Evolutionary conservation across 23 tunicate species (phyloP).

Genomic region (Trididemnum miniatum): DNA sequence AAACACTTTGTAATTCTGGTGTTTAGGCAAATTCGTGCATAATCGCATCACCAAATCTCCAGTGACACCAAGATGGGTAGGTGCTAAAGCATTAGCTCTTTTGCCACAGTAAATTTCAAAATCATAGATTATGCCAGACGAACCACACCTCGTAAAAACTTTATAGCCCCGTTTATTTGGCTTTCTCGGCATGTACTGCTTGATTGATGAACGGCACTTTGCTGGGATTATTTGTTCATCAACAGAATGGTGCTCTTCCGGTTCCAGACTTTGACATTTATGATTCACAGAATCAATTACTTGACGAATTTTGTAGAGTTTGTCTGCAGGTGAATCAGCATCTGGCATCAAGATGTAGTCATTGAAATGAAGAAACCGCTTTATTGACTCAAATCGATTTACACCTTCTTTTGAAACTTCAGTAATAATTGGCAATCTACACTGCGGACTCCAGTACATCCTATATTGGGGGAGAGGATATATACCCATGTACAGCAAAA

Average conservation of each 20-base stretch:
- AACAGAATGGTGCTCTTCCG: slow-evolving; percentile 10
- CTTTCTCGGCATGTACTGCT: slow-evolving; percentile 25
- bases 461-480: background rate
- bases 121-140: slow-evolving; percentile 21
- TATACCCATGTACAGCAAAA: slow-evolving; percentile 11
- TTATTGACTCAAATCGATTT: slow-evolving; percentile 2
- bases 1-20: slow-evolving; percentile 5
- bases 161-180: slow-evolving; percentile 20
- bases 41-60: slow-evolving; percentile 2
- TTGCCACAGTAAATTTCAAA: slow-evolving; percentile 1
- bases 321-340: background rate
- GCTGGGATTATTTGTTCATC: slow-evolving; percentile 45
- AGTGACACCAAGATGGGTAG: too few relatives aligned
- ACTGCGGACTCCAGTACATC: slow-evolving; percentile 6
- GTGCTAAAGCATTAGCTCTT: background rate
- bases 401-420: slow-evolving; percentile 10
- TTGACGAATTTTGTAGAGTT: slow-evolving; percentile 3
- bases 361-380: slow-evolving; percentile 6
- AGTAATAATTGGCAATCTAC: slow-evolving; percentile 2
- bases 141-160: slow-evolving; percentile 1
- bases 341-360: background rate
- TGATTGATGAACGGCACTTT: background rate
- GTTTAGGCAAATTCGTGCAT: background rate
- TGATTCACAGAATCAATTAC: slow-evolving; percentile 6
- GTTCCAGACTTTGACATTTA: slow-evolving; percentile 1